Base-by-base conservation (phyloP, 2,113 vertebrate genomes). In the Cyprinus carpio region DNA sequence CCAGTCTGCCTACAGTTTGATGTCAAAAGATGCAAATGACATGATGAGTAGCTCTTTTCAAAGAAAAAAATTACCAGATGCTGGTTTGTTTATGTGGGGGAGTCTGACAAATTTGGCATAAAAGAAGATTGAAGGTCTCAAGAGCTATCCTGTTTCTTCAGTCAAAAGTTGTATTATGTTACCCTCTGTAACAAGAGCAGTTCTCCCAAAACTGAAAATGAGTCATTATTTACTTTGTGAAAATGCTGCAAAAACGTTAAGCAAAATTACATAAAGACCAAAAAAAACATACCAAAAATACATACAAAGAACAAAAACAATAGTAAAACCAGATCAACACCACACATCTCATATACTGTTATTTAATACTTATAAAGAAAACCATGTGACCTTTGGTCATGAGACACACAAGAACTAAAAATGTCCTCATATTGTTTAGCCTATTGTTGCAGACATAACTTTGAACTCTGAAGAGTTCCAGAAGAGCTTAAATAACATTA, bases 21-120 rank as follows among this genome's bases (percentile, higher is more conserved):
- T 90, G 89, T 92, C 91, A 86, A 83, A 90, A 90, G 86, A 34
- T 54, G 29, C 10, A 3, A n/a, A 34, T 25, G 29, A 78, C 54
- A 60, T 37, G 20, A 74, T 51, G 11, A 58, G 23, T 79, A n/a
- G 56, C 56, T 40, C 31, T 62, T 79, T 79, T 62, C 34, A 40
- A 79, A 1, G 23, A 8, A 79, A 43, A 43, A 79, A 37, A 56
- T 34, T 2, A 46, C 10, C 51, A 58, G 49, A 58, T 77, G 51
- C 75, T 79, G 76, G 54, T 40, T 79, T 37, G 23, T 40, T 40
- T 72, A 72, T 72, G 34, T 71, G 54, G 23, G 13, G 20, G 20
- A 58, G 20, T 37, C 31, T 37, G 51, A 23, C 6, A 37, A n/a
- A 56, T 31, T 56, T 67, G 65, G 29, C 15, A 78, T 7, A 58